Evolutionary conservation across 1,140 invertebrate genomes (phyloP).

Genomic region (Megalopta genalis): DNA sequence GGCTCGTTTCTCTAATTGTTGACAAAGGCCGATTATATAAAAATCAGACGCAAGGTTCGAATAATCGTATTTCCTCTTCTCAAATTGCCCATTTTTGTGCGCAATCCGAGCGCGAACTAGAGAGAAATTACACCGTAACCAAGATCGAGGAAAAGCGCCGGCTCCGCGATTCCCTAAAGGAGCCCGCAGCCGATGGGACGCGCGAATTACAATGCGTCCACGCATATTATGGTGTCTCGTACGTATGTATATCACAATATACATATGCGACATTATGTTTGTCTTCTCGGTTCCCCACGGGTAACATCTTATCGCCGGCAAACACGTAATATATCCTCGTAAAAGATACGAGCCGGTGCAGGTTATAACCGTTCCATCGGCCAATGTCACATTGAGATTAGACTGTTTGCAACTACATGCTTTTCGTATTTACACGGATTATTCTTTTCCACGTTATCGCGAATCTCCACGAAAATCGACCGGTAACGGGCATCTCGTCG

Average conservation of each 20-base stretch:
- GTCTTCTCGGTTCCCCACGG: slow-evolving; percentile 10
- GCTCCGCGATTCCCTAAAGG: too few relatives aligned
- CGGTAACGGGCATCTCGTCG: slow-evolving; percentile 2
- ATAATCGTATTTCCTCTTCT: too few relatives aligned
- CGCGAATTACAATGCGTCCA: slow-evolving; percentile 27
- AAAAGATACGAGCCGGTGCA: slow-evolving; percentile 46
- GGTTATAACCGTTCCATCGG: slow-evolving; percentile 43
- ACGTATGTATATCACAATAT: not conserved
- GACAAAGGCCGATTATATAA: too few relatives aligned
- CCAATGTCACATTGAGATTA: slow-evolving; percentile 76
- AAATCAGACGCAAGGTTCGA: too few relatives aligned
- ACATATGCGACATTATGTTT: not conserved
- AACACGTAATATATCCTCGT: slow-evolving; percentile 48
- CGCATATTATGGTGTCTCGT: too few relatives aligned
- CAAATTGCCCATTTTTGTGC: too few relatives aligned
- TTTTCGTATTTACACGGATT: slow-evolving; percentile 70
- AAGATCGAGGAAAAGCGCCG: too few relatives aligned
- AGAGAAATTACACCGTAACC: too few relatives aligned
- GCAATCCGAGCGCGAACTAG: too few relatives aligned
- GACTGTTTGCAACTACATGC: slow-evolving; percentile 70
- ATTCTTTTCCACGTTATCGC: slow-evolving; percentile 60
- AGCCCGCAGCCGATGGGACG: not conserved
- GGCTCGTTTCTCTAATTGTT: too few relatives aligned
- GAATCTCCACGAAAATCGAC: slow-evolving; percentile 39
- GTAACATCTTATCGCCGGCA: slow-evolving; percentile 55